Evolutionary conservation across 2,888 invertebrate genomes (phyloP).

Genomic region (Megastigmus dorsalis): DNA sequence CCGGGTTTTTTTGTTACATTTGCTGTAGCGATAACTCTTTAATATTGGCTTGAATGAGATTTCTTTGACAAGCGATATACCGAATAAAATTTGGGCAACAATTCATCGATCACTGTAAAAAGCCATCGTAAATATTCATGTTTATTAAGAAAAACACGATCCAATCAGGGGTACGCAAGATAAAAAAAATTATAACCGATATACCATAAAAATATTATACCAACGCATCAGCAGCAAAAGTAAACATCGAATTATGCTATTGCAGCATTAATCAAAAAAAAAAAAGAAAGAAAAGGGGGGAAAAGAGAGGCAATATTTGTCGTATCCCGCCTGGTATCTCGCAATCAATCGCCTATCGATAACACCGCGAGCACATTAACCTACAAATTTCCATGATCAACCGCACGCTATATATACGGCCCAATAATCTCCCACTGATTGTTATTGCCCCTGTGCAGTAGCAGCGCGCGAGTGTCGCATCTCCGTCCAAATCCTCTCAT

Average conservation of each 20-base stretch:
- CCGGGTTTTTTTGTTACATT: too few relatives aligned
- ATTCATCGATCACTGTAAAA: too few relatives aligned
- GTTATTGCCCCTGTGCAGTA: constrained; percentile 29
- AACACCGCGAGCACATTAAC: background rate
- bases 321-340: constrained; percentile 9
- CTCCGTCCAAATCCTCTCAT: constrained; percentile 12
- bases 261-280: too few relatives aligned
- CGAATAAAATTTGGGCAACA: too few relatives aligned
- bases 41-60: too few relatives aligned
- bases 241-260: background rate
- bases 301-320: too few relatives aligned
- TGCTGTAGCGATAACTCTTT: too few relatives aligned
- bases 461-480: background rate
- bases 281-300: background rate
- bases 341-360: constrained; percentile 8
- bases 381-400: constrained; percentile 8
- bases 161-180: too few relatives aligned
- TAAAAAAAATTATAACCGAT: too few relatives aligned
- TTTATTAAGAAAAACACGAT: too few relatives aligned
- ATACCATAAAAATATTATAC: constrained; percentile 6
- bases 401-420: background rate
- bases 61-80: too few relatives aligned
- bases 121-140: too few relatives aligned
- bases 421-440: constrained; percentile 27
- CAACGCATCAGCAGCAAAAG: background rate